A percentile compares a stretch with the other conserved stretches of the same genome.
Evolutionary conservation across 2,113 vertebrate genomes (phyloP).

Genomic region (Austrofundulus limnaeus): DNA sequence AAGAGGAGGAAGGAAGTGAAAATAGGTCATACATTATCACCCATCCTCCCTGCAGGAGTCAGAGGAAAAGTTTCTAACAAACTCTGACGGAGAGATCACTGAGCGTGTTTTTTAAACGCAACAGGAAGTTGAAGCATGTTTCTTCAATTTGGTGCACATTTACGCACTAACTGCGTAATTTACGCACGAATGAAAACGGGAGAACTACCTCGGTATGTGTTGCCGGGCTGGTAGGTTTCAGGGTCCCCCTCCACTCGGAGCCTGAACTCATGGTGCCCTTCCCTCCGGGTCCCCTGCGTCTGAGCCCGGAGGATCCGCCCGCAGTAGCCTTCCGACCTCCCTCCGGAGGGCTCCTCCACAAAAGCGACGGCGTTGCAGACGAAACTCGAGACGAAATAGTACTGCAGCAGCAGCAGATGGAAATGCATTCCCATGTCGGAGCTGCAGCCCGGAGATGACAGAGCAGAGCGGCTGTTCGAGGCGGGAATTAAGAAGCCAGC

Average conservation of each 20-base stretch:
- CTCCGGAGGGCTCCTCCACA: conserved; percentile 84
- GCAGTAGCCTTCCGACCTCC: conserved; percentile 90
- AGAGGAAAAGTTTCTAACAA: too few species aligned
- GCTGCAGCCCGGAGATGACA: conserved; percentile 11
- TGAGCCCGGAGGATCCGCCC: conserved; percentile 88
- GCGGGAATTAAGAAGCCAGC: not conserved
- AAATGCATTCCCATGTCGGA: conserved; percentile 78
- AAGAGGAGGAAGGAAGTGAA: conserved; percentile 50
- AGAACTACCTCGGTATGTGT: conserved; percentile 88
- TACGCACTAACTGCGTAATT: conserved; percentile 18
- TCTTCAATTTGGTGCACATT: conserved; percentile 19
- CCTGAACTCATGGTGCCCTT: conserved; percentile 92
- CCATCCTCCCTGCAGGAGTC: conserved; percentile 4
- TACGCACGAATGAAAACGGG: not conserved
- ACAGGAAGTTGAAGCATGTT: not conserved
- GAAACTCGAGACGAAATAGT: conserved; percentile 77
- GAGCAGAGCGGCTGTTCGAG: not conserved
- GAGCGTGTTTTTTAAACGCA: too few species aligned
- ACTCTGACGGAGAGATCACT: too few species aligned
- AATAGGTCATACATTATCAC: conserved; percentile 62
- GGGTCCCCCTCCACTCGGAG: conserved; percentile 93
- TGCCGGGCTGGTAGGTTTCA: conserved; percentile 89
- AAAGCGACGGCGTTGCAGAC: conserved; percentile 82
- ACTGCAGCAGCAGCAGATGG: conserved; percentile 76
- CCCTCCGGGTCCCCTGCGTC: conserved; percentile 87